phyloP scores from a whole-genome alignment of 1,140 invertebrate species.

The Drosophila equinoxialis region DNA sequence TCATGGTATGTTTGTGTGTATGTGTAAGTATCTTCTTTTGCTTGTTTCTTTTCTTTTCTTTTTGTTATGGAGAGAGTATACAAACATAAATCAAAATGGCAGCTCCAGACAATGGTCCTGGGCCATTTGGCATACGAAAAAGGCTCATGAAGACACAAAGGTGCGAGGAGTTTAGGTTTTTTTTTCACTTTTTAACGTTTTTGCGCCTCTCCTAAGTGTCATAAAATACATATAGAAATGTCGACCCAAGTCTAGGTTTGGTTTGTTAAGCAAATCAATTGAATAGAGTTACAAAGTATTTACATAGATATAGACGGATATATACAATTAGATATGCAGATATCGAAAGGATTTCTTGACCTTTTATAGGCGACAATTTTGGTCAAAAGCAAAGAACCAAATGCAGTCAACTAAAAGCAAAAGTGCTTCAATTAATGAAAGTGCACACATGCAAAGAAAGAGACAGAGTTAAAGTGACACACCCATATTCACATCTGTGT shows the following conservation, averaged over 20 bases:
- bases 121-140: constrained; percentile 56
- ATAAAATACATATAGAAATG: constrained; percentile 48
- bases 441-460: constrained; percentile 41
- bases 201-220: constrained; percentile 47
- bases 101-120: constrained; percentile 65
- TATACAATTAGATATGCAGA: constrained; percentile 1
- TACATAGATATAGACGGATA: constrained; percentile 25
- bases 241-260: no score
- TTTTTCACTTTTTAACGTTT: background rate
- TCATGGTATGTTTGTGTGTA: constrained; percentile 5
- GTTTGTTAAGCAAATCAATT: constrained; percentile 57
- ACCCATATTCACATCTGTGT: constrained; percentile 22
- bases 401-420: constrained; percentile 31
- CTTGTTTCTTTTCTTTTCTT: background rate
- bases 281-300: constrained; percentile 19
- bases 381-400: constrained; percentile 13
- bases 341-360: background rate
- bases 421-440: constrained; percentile 69
- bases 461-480: constrained; percentile 2
- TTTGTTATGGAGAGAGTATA: constrained; percentile 9
- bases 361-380: background rate
- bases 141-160: constrained; percentile 41
- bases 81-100: constrained; percentile 64
- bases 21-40: constrained; percentile 13
- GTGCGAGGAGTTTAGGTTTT: constrained; percentile 22